Base-by-base conservation (phyloP, 2,888 invertebrate species). In the Tinea pellionella region DNA sequence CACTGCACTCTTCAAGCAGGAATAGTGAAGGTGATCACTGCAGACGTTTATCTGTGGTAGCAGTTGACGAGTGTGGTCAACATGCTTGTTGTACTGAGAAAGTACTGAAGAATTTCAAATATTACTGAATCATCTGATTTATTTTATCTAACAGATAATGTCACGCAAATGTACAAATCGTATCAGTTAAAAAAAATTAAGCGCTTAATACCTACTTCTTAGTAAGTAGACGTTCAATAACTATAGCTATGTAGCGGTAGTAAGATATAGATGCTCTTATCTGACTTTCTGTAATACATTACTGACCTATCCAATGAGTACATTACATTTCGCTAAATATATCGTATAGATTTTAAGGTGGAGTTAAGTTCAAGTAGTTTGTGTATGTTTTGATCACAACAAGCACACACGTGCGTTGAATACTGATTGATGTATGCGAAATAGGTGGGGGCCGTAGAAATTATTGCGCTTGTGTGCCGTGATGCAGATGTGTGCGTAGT, bases 231-330 rank as follows among this genome's bases (percentile, higher is more conserved):
- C 12, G 41, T 9, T 47, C 47, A 47, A 15, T 47, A 4, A 15
- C 47, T 13, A 47, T 47, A 13, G 13, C 15, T 16, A 37, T 15
- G 15, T 47, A 13, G 47, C 47, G 47, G 13, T 47, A 16, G 15
- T 47, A 47, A 47, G 16, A 47, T 16, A 47, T 9, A 47, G 8
- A 2, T 15, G 15, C 47, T 30, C 57, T 57, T 61, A 61, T 75
- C 73, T 72, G 69, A 71, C 67, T 70, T 74, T 74, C 73, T 77
- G 78, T 79, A 47, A n/a, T 47, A 47, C 47, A 16, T 8, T 47
- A 80, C 84, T 84, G 84, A 85, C 84, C 84, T 84, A 85, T 77
- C 75, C 78, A 57, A 57, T 57, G 29, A 18, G 73, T 76, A 81
- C 76, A 71, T 69, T 13, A 13, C 42, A 47, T 47, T 47, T 47